Base-by-base conservation (phyloP, 2,888 invertebrate genomes). In the Adela reaumurella region DNA sequence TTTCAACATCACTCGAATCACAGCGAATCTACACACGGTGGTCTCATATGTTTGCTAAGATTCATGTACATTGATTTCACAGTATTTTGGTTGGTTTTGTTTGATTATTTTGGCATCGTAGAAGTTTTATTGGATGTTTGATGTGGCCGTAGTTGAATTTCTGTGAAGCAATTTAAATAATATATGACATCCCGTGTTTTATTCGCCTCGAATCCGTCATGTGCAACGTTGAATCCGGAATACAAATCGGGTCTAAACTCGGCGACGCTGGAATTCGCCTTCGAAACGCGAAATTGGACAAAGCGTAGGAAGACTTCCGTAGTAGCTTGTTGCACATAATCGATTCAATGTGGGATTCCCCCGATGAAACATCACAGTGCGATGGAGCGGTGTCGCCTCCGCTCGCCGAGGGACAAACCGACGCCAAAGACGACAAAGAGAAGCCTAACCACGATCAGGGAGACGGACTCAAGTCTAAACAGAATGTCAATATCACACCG, bases 261-360 rank as follows among this genome's bases (percentile, higher is more conserved):
- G 59, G 56, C 65, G 67, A 63, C 58, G 58, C 61, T 59, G 57
- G n/a, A 55, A 53, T 51, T 49, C 18, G n/a, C 6, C 6, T 19
- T 49, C 20, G 17, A 50, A 35, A 47, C 45, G 50, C 53, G 52
- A 46, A 46, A 49, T 51, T 51, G 64, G 65, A 60, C 54, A 63
- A 66, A 64, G 65, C 62, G 61, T 77, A 78, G 78, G 78, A 78
- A 70, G 80, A 81, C 63, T 81, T 81, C 69, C 78, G 80, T 64
- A 80, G 80, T 79, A 81, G 80, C 69, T 72, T 81, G 78, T 81
- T 81, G 80, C 80, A 81, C 80, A 81, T 81, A 77, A 81, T 81
- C 73, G 80, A 81, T 81, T 81, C 80, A 81, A 67, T 81, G 80
- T 81, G 80, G 80, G 80, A 81, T 74, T 80, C 80, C 76, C 72